Evolutionary conservation across 2,888 invertebrate species (phyloP).

Genomic region (Neoitamus cyanurus): DNA sequence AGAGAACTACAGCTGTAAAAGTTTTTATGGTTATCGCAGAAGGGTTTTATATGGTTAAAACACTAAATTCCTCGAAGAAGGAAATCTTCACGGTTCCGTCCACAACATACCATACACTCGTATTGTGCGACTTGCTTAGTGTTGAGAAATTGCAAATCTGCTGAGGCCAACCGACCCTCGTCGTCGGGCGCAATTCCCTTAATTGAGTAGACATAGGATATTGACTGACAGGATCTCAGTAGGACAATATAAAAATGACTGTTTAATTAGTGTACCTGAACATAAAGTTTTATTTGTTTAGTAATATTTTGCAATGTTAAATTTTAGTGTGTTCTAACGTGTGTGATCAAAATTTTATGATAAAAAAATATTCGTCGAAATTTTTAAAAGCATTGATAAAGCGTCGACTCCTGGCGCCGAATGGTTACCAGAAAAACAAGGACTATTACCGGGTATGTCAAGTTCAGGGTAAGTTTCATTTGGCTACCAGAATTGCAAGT

Average conservation of each 20-base stretch:
- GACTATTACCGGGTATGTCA: neutral
- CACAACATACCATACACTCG: too few species aligned
- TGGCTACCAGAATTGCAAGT: neutral
- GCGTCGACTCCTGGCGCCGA: neutral
- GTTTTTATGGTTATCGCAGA: neutral
- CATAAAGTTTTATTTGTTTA: slow-evolving; percentile 47
- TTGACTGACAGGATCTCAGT: slow-evolving; percentile 34
- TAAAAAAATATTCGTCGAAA: slow-evolving; percentile 27
- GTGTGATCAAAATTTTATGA: slow-evolving; percentile 43
- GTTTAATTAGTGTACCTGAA: slow-evolving; percentile 48
- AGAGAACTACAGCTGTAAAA: neutral
- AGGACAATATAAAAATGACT: slow-evolving; percentile 45
- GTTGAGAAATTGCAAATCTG: neutral
- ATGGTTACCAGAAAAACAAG: neutral
- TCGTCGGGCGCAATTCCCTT: neutral
- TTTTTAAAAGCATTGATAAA: neutral
- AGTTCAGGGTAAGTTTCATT: slow-evolving; percentile 3
- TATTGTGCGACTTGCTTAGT: neutral
- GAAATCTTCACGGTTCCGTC: neutral
- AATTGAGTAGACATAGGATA: neutral
- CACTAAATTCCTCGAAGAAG: neutral
- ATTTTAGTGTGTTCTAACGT: slow-evolving; percentile 50
- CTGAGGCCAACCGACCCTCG: neutral
- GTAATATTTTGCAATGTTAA: slow-evolving; percentile 50
- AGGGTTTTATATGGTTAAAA: neutral